Evolutionary conservation across 1,140 invertebrate species (phyloP).

Genomic region (Oreohelix idahoensis): DNA sequence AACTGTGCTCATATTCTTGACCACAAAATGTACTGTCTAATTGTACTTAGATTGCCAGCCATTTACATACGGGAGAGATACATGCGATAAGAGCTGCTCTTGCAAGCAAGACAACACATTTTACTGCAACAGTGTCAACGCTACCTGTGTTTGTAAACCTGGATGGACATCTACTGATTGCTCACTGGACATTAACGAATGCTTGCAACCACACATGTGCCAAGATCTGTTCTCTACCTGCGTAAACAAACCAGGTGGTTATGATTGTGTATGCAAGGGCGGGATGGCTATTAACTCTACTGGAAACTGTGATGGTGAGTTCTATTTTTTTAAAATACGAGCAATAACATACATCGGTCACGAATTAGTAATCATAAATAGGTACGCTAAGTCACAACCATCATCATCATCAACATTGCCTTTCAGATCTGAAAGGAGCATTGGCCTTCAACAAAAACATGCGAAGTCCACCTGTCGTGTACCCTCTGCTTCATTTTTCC

Average conservation of each 20-base stretch:
- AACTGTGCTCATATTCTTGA: too few species aligned
- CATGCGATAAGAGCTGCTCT: constrained; percentile 14
- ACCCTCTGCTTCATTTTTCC: too few species aligned
- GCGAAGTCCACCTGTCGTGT: too few species aligned
- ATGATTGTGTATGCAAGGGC: neutral
- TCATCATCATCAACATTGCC: too few species aligned
- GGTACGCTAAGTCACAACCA: too few species aligned
- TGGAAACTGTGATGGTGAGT: neutral
- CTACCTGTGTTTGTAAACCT: constrained; percentile 88
- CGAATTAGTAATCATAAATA: too few species aligned
- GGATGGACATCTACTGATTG: constrained; percentile 77
- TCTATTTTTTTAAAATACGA: too few species aligned
- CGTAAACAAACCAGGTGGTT: neutral
- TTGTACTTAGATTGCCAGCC: constrained; percentile 33
- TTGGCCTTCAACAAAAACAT: too few species aligned
- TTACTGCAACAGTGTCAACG: constrained; percentile 36
- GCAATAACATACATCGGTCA: too few species aligned
- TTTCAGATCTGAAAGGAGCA: too few species aligned
- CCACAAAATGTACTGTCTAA: neutral
- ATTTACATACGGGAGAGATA: constrained; percentile 19
- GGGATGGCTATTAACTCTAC: neutral
- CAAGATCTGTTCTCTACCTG: neutral
- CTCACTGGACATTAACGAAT: constrained; percentile 93
- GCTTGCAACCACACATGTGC: constrained; percentile 75
- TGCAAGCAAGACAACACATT: constrained; percentile 33